Evolutionary conservation across 2,888 invertebrate species (phyloP).

Genomic region (Drosophila nr. fundita): DNA sequence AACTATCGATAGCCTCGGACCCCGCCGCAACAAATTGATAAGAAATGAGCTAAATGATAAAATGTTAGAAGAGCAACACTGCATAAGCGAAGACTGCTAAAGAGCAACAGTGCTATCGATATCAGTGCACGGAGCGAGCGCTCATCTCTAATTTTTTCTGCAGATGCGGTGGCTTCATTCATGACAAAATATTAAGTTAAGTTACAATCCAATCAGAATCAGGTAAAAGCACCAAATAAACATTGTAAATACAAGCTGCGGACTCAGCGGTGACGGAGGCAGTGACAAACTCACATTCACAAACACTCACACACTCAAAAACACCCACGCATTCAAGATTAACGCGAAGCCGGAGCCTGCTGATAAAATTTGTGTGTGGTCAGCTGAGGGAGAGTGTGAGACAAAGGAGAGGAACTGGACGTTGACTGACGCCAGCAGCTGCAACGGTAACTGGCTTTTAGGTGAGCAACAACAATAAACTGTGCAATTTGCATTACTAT

Average conservation of each 20-base stretch:
- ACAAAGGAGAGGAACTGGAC: conserved; percentile 15
- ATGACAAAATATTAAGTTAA: conserved; percentile 28
- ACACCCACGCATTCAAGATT: conserved; percentile 18
- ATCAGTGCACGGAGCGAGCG: neutral
- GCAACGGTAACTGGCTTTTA: conserved; percentile 37
- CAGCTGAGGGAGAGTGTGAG: neutral
- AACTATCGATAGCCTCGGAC: too few species aligned
- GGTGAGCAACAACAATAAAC: conserved; percentile 68
- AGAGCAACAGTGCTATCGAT: conserved; percentile 1
- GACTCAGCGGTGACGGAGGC: conserved; percentile 13
- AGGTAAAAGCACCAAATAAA: conserved; percentile 45
- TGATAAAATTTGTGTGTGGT: conserved; percentile 15
- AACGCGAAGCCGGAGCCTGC: conserved; percentile 48
- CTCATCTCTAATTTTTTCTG: conserved; percentile 52
- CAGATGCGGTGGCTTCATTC: conserved; percentile 51
- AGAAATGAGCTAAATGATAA: neutral
- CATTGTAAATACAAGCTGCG: conserved; percentile 16
- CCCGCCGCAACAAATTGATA: neutral
- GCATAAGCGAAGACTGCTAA: neutral
- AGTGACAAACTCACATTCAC: conserved; percentile 14
- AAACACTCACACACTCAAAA: conserved; percentile 1
- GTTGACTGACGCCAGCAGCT: conserved; percentile 20
- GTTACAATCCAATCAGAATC: conserved; percentile 20
- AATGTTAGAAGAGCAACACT: too few species aligned
- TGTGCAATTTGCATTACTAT: conserved; percentile 54